Percentiles rank a stretch among this genome's conserved stretches.
These are phyloP conservation scores for Margarornis squamiger DNA, from an alignment of 2,797 vertebrate species.

Conservation along the genomic window DNA sequence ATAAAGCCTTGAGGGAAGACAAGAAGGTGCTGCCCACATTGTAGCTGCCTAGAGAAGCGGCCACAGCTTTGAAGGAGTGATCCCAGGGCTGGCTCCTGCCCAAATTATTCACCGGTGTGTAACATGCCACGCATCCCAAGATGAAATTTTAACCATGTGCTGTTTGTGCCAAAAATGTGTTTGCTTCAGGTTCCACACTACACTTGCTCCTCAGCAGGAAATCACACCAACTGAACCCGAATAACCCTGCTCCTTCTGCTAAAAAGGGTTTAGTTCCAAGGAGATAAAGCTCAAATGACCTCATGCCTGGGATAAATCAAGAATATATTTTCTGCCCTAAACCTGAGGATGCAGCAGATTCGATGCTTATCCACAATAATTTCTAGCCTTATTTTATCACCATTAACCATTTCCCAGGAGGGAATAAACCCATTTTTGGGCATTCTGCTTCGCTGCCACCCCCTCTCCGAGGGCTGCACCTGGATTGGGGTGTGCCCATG, in stretches of 20 bases:
- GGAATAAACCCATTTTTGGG: background rate
- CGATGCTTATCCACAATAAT: background rate
- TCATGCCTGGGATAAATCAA: background rate
- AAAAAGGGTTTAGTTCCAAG: accelerated
- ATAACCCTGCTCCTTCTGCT: accelerated
- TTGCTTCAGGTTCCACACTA: background rate
- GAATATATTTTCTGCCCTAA: accelerated
- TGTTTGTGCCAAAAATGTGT: background rate
- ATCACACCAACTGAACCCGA: background rate
- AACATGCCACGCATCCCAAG: accelerated
- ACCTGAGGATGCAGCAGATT: accelerated
- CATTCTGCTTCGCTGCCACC: background rate
- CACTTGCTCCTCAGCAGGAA: background rate
- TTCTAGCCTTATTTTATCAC: background rate
- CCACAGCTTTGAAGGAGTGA: background rate
- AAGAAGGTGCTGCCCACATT: background rate
- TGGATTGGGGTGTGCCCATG: background rate
- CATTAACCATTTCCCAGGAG: background rate
- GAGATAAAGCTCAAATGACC: background rate
- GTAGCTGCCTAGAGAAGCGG: accelerated
- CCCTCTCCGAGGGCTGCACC: too few relatives aligned
- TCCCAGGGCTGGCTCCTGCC: background rate
- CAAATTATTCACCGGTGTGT: background rate
- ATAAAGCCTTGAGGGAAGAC: background rate
- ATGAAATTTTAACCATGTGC: background rate